Conservation (phyloP, 2,797 vertebrate species). For the Pempheris klunzingeri region DNA sequence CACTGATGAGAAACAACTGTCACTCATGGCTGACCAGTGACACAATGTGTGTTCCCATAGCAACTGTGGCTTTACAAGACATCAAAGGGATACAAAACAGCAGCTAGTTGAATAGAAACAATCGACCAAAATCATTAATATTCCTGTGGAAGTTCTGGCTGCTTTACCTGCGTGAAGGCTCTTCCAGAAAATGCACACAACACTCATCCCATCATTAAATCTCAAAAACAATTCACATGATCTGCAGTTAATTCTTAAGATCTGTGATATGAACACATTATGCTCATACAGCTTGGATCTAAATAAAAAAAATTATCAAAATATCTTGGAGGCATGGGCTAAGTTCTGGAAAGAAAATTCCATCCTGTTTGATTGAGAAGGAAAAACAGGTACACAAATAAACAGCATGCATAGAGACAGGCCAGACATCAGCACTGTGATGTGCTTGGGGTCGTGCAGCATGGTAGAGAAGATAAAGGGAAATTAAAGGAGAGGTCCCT, state of each 20-base stretch:
- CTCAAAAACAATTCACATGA: conserved; percentile 36
- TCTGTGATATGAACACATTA: conserved; percentile 40
- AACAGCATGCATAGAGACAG: conserved; percentile 75
- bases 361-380: conserved; percentile 62
- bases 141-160: conserved; percentile 63
- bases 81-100: conserved; percentile 57
- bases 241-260: conserved; percentile 32
- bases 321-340: conserved; percentile 48
- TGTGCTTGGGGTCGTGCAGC: conserved; percentile 84
- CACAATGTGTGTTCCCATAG: conserved; percentile 60
- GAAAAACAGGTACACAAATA: conserved; percentile 78
- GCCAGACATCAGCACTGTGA: conserved; percentile 75
- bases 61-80: conserved; percentile 65
- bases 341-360: conserved; percentile 59
- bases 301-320: conserved; percentile 38
- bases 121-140: conserved; percentile 68
- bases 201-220: conserved; percentile 35
- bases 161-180: conserved; percentile 65
- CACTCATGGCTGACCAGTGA: conserved; percentile 64
- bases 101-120: conserved; percentile 61
- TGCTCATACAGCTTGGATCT: conserved; percentile 2
- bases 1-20: conserved; percentile 52
- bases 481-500: conserved; percentile 87
- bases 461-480: conserved; percentile 86
- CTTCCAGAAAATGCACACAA: conserved; percentile 31